A percentile compares a stretch with the other conserved stretches of the same genome.
These are phyloP conservation scores for Philopedon plagiatum DNA, from an alignment of 2,888 invertebrate genomes.

Conservation along the genomic window DNA sequence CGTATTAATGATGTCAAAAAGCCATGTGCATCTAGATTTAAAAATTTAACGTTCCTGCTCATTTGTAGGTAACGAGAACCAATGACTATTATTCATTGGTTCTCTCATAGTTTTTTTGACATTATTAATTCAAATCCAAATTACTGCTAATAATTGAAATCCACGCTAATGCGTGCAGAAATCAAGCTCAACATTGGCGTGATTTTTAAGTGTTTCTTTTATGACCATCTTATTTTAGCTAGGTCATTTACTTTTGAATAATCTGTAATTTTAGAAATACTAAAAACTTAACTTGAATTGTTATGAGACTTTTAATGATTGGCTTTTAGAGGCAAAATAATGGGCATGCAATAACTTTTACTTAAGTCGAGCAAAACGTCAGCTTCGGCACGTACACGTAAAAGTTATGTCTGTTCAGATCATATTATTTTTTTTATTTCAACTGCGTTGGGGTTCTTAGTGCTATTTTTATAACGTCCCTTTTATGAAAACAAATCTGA, in stretches of 20 bases:
- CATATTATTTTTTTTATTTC: constrained; percentile 5
- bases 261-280: background rate
- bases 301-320: background rate
- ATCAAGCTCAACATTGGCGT: too few species aligned
- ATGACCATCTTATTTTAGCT: too few species aligned
- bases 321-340: background rate
- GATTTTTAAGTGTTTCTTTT: too few species aligned
- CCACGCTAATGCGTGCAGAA: too few species aligned
- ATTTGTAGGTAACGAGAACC: too few species aligned
- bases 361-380: background rate
- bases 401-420: constrained; percentile 8
- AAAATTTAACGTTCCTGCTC: too few species aligned
- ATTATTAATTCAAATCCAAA: too few species aligned
- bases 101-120: too few species aligned
- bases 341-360: constrained; percentile 1
- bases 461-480: background rate
- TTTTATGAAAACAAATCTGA: background rate
- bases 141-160: too few species aligned
- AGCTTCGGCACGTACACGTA: constrained; percentile 2
- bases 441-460: background rate
- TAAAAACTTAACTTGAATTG: background rate
- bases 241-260: background rate
- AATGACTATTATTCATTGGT: too few species aligned
- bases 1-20: too few species aligned
- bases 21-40: too few species aligned